phyloP scores from a whole-genome alignment of 1,140 invertebrate species.

The Melitaea cinxia region DNA sequence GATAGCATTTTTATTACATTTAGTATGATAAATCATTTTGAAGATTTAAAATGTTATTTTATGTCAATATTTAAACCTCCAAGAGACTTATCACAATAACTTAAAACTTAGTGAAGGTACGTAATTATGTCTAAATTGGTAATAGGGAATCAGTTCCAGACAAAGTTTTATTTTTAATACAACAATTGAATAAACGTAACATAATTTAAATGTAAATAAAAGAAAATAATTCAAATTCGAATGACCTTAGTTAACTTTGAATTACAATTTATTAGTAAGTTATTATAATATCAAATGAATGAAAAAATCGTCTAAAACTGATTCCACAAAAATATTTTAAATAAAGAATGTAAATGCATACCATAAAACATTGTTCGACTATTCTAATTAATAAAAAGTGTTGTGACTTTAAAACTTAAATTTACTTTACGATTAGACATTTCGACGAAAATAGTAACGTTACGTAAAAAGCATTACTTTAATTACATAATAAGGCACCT shows the following conservation, averaged over 20 bases:
- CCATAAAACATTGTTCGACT: constrained; percentile 24
- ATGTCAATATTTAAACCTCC: constrained; percentile 51
- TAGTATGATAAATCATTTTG: constrained; percentile 53
- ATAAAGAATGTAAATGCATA: constrained; percentile 55
- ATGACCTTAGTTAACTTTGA: too few species aligned
- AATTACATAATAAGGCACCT: constrained; percentile 67
- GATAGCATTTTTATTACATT: constrained; percentile 5
- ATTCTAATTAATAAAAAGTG: constrained; percentile 26
- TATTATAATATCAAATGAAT: constrained; percentile 10
- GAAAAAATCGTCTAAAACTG: constrained; percentile 12
- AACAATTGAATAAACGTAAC: constrained; percentile 4
- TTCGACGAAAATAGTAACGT: constrained; percentile 33
- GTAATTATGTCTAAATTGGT: constrained; percentile 26
- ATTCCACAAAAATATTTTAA: constrained; percentile 21
- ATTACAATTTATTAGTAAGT: neutral
- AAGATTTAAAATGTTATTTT: constrained; percentile 51
- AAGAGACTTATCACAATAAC: constrained; percentile 59
- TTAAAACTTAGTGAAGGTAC: constrained; percentile 25
- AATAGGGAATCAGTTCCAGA: constrained; percentile 21
- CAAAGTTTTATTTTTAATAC: neutral
- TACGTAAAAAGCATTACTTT: constrained; percentile 40
- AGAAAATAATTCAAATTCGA: neutral
- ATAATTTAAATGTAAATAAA: neutral
- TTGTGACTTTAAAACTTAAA: constrained; percentile 54
- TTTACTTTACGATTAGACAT: constrained; percentile 38